Base-by-base conservation (phyloP, 2,888 invertebrate species). In the Scaptodrosophila latifasciaeformis region DNA sequence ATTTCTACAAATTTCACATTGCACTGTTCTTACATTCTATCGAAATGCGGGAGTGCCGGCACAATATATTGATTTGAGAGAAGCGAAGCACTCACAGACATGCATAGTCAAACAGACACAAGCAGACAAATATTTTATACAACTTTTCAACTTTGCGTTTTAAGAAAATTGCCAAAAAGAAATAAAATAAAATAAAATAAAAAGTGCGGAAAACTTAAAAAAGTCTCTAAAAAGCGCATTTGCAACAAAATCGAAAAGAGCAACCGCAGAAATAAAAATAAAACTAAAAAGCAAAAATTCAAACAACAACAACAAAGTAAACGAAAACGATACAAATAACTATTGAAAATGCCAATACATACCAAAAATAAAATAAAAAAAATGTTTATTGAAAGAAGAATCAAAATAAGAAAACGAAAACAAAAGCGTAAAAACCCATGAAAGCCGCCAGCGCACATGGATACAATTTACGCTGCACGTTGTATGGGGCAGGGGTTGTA, bases 301-400 rank as follows among this genome's bases (percentile, higher is more conserved):
- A 35, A 50, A 13, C 29, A 62, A 64, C 61, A 72, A 70, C 77
- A 72, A 77, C 74, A 72, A 76, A 66, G 74, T 77, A 70, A 59
- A 64, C 68, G 66, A 77, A 74, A 72, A 64, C 72, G 72, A 72
- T 72, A 74, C 72, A 74, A 74, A 74, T 74, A 77, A 74, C 71
- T 77, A 62, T 56, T 52, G 74, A 74, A 69, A 77, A 70, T 70
- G 74, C 70, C 72, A 74, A 74, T 74, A 77, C 77, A 74, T 67
- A 56, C 74, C 66, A 53, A 43, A 61, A 67, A 67, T 59, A 70
- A 24, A 55, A 48, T 43, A 44, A 58, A 54, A 51, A 48, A 49
- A 59, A 35, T 29, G 67, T 57, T 69, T 56, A 63, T 57, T n/a
- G 18, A 18, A 34, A 27, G 18, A 53, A n/a, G n/a, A n/a, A n/a